A percentile compares a stretch with the other conserved stretches of the same genome.
Conservation (phyloP, 2,113 vertebrate species). For the Callopanchax toddi region DNA sequence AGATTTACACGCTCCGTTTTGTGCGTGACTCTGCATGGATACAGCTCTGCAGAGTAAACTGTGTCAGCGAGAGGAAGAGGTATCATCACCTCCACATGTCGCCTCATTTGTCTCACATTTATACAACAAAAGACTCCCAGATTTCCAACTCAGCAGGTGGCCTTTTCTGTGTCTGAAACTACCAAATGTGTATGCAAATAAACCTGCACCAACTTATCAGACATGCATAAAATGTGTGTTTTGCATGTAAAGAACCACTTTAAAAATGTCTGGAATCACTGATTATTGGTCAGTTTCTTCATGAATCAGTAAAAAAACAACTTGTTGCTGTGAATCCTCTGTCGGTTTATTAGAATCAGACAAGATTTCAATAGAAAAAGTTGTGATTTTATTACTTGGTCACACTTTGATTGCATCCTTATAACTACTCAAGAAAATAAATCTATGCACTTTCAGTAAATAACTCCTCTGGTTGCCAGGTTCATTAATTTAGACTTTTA, state of each 20-base stretch:
- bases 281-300: too few relatives aligned
- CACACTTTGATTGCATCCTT: too few relatives aligned
- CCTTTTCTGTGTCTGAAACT: background rate
- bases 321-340: too few relatives aligned
- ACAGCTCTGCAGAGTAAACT: constrained; percentile 1
- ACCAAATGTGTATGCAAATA: background rate
- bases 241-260: background rate
- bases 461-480: too few relatives aligned
- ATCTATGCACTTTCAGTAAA: too few relatives aligned
- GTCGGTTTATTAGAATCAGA: too few relatives aligned
- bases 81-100: background rate
- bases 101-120: constrained; percentile 3
- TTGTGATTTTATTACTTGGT: too few relatives aligned
- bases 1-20: constrained; percentile 64
- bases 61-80: constrained; percentile 10
- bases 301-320: too few relatives aligned
- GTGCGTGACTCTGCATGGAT: constrained; percentile 17
- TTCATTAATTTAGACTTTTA: too few relatives aligned
- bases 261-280: background rate
- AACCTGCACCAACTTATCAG: background rate
- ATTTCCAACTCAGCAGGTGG: background rate
- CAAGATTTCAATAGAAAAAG: too few relatives aligned
- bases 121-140: background rate
- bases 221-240: background rate
- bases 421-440: too few relatives aligned